A percentile compares a stretch with the other conserved stretches of the same genome.
Conservation (phyloP, 2,113 vertebrate species). For the Phaetusa simplex region DNA sequence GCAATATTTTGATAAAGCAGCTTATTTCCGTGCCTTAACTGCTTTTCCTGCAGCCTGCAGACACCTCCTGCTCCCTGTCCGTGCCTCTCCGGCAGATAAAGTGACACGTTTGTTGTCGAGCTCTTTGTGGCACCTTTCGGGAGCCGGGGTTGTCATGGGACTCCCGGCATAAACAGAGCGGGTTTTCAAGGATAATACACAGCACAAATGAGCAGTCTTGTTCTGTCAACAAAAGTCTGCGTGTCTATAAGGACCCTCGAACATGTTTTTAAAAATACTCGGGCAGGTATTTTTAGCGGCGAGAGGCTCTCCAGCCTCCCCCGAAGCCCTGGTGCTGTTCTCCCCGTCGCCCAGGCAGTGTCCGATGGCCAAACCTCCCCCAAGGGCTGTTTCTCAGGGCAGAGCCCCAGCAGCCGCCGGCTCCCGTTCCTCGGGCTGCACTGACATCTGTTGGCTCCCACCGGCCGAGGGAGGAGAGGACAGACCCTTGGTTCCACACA, state of each 20-base stretch:
- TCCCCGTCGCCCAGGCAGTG: neutral
- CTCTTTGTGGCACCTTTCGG: conserved; percentile 1
- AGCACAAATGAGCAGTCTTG: neutral
- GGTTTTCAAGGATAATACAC: conserved; percentile 51
- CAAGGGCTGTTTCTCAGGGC: neutral
- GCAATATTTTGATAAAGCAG: neutral
- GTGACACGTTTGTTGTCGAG: neutral
- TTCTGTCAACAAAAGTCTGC: neutral
- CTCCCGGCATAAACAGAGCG: neutral
- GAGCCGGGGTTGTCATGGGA: neutral
- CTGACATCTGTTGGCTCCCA: conserved; percentile 32
- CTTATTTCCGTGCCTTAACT: conserved; percentile 9
- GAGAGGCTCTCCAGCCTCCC: neutral
- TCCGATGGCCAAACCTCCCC: neutral
- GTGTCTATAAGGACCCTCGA: conserved; percentile 9
- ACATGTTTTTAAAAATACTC: conserved; percentile 2
- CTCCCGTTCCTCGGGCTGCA: neutral
- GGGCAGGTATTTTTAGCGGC: conserved; percentile 28
- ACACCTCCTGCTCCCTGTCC: neutral
- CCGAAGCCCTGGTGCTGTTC: neutral
- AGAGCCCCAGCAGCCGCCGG: neutral
- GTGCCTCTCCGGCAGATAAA: conserved; percentile 1
- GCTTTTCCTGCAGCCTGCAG: neutral
- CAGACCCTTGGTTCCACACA: neutral
- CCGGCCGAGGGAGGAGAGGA: neutral